phyloP scores from a whole-genome alignment of 35 echinoderm and acorn worm genomes.

The Ophiothrix spiculata region DNA sequence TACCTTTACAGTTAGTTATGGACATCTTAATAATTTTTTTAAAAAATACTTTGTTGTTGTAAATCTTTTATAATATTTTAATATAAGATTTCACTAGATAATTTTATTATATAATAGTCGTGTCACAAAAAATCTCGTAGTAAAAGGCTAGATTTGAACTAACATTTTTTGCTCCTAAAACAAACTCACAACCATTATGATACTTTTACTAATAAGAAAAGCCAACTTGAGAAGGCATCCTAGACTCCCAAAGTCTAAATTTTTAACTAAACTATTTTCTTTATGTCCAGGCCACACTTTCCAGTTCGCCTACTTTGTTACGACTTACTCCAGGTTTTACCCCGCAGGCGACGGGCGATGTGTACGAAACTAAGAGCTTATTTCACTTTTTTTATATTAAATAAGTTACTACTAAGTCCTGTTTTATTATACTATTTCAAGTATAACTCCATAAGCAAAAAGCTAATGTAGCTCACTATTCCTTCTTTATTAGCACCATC shows the following conservation, averaged over 20 bases:
- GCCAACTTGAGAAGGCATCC: neutral
- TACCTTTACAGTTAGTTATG: conserved; percentile 56
- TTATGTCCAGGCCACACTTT: conserved; percentile 64
- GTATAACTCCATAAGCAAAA: neutral
- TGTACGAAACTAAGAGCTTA: conserved; percentile 77
- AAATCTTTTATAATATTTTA: conserved; percentile 20
- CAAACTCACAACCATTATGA: neutral
- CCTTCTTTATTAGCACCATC: conserved; percentile 74
- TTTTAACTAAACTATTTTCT: conserved; percentile 22
- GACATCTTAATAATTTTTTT: conserved; percentile 12
- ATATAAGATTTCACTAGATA: no score
- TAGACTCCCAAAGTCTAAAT: conserved; percentile 14
- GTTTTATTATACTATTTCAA: conserved; percentile 44
- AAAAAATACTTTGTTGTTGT: neutral
- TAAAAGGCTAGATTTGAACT: neutral
- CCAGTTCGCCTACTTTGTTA: conserved; percentile 88
- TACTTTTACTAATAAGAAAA: neutral
- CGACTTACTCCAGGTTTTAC: conserved; percentile 74
- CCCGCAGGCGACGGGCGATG: conserved; percentile 92
- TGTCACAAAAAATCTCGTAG: neutral
- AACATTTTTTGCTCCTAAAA: neutral
- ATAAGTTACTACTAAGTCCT: conserved; percentile 80
- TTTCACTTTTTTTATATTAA: conserved; percentile 36
- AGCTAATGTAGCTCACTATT: conserved; percentile 70
- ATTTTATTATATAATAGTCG: no score